A percentile compares a stretch with the other conserved stretches of the same genome.
Evolutionary conservation across 35 echinoderm and acorn worm genomes (phyloP).

Genomic region (Anneissia japonica): DNA sequence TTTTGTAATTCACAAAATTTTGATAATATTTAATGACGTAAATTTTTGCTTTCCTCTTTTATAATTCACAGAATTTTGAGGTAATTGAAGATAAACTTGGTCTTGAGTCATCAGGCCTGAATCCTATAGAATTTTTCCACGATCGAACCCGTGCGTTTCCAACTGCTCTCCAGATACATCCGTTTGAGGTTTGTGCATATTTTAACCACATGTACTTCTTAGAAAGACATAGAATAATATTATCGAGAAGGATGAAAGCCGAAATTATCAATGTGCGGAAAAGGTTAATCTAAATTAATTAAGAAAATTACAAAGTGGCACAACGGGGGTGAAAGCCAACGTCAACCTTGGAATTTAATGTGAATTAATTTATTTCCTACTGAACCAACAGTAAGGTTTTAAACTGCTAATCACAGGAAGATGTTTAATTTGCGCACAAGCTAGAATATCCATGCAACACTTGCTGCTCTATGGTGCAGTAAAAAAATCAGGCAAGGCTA

Average conservation of each 20-base stretch:
- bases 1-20: too few relatives aligned
- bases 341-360: background rate
- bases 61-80: constrained; percentile 59
- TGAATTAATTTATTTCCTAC: background rate
- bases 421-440: background rate
- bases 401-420: background rate
- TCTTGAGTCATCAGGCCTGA: constrained; percentile 24
- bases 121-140: constrained; percentile 69
- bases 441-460: too few relatives aligned
- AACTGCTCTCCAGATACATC: background rate
- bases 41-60: background rate
- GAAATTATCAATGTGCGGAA: background rate
- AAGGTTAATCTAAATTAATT: background rate
- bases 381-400: background rate
- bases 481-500: too few relatives aligned
- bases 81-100: constrained; percentile 71
- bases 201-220: too few relatives aligned
- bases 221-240: too few relatives aligned
- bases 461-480: too few relatives aligned
- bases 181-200: background rate
- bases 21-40: background rate
- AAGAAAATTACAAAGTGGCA: background rate
- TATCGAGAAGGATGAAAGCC: too few relatives aligned
- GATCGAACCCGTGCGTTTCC: background rate
- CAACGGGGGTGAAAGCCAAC: background rate